These are phyloP conservation scores for Bolinopsis microptera DNA, from an alignment of 37 sponge, comb jelly and placozoan species.

Conservation along the genomic window DNA sequence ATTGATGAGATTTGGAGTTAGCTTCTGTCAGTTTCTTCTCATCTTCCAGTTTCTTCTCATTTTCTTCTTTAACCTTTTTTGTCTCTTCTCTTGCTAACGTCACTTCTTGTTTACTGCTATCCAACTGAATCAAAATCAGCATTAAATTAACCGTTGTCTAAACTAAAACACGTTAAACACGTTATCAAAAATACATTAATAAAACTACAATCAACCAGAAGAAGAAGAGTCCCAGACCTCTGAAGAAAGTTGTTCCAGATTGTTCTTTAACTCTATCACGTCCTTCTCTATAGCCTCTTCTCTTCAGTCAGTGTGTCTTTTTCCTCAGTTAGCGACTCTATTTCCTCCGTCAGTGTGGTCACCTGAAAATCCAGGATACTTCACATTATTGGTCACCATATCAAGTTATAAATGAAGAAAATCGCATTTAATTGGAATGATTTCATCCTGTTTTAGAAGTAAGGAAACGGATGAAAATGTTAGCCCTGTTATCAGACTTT, in stretches of 20 bases:
- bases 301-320: constrained; percentile 2
- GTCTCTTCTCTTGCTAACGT: neutral
- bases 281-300: neutral
- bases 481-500: too few relatives aligned
- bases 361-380: neutral
- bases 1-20: neutral
- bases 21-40: constrained; percentile 49
- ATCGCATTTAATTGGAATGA: too few relatives aligned
- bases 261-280: neutral
- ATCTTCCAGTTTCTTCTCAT: constrained; percentile 7
- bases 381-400: too few relatives aligned
- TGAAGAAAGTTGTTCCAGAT: neutral
- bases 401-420: too few relatives aligned
- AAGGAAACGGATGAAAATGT: too few relatives aligned
- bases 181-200: neutral
- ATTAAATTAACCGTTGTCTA: neutral
- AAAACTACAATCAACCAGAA: neutral
- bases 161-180: neutral
- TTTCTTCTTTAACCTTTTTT: neutral
- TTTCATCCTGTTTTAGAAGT: too few relatives aligned
- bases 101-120: neutral
- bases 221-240: neutral
- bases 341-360: neutral
- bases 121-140: neutral
- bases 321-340: constrained; percentile 16